Base-by-base conservation (phyloP, 1,140 invertebrate genomes). In the Eulimnadia texana region DNA sequence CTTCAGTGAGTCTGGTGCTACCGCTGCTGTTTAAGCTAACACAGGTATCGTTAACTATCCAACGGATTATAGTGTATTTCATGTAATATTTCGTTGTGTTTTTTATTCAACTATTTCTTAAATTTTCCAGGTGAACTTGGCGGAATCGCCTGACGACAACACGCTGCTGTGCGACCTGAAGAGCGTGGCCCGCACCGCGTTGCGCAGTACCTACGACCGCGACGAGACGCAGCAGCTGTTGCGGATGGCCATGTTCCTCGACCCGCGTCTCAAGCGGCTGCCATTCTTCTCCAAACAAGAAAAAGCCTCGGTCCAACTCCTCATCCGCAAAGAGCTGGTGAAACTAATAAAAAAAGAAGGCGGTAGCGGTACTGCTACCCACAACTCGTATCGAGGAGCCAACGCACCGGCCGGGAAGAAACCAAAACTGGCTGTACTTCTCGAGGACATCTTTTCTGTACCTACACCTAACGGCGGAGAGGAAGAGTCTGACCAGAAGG, bases 181-280 rank as follows among this genome's bases (percentile, higher is more conserved):
- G 52, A 49, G n/a, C n/a, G 29, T 60, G 19, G 52, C 57, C 22
- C 56, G 62, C 19, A 52, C 23, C 29, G 55, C 55, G 3, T 25
- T 63, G 57, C 50, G 56, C 3, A 63, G 42, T 24, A 50, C 56
- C 23, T 63, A 63, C 27, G 58, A 58, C 16, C 47, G 62, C 1
- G 62, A 63, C 10, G 55, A 63, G 16, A 59, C 47, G 19, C 57
- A 59, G 23, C 57, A 51, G 23, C 29, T 59, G 11, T 49, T 63
- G 16, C 57, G 58, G 11, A 63, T 58, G 55, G 57, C 62, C 16
- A 63, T 63, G 62, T 63, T 52, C 19, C 52, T 63, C 27, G 62
- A 63, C 53, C 62, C 62, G 6, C 55, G 62, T 42, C 57, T 63
- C 2, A 63, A 63, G n/a, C 19, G 55, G 19, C 42, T 63, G 29